phyloP scores from a whole-genome alignment of 2,888 invertebrate species.

The Leptinotarsa rubiginosa region DNA sequence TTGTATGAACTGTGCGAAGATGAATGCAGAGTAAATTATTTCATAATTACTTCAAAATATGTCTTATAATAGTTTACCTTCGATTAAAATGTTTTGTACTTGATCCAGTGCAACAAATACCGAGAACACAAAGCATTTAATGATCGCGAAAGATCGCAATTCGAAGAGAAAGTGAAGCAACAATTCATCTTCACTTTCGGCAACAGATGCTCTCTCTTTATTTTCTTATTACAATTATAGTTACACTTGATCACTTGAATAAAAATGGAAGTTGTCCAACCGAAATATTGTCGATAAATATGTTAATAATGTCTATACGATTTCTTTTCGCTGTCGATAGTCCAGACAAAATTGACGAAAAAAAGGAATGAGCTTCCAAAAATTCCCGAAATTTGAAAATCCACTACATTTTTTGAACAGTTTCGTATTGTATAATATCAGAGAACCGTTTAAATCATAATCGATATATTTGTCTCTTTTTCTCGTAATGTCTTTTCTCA shows the following conservation, averaged over 20 bases:
- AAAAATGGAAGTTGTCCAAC: background rate
- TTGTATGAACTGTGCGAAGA: background rate
- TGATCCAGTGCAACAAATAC: constrained; percentile 1
- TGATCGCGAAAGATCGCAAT: background rate
- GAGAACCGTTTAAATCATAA: too few relatives aligned
- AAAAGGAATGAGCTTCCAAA: too few relatives aligned
- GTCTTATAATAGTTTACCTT: too few relatives aligned
- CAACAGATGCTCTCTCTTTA: background rate
- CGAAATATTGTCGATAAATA: background rate
- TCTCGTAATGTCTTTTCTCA: too few relatives aligned
- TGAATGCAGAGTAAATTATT: background rate
- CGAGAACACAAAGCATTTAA: background rate
- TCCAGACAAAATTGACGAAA: too few relatives aligned
- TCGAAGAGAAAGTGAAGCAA: constrained; percentile 3
- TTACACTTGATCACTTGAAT: background rate
- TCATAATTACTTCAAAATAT: too few relatives aligned
- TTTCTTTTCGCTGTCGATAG: background rate
- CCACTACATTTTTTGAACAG: too few relatives aligned
- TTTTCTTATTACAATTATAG: background rate
- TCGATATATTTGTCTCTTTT: too few relatives aligned
- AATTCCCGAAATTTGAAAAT: too few relatives aligned
- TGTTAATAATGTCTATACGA: background rate
- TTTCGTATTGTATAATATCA: too few relatives aligned
- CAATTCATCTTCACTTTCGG: background rate
- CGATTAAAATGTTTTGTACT: background rate